phyloP scores from a whole-genome alignment of 37 sponge, comb jelly and placozoan genomes.

The Mnemiopsis leidyi region DNA sequence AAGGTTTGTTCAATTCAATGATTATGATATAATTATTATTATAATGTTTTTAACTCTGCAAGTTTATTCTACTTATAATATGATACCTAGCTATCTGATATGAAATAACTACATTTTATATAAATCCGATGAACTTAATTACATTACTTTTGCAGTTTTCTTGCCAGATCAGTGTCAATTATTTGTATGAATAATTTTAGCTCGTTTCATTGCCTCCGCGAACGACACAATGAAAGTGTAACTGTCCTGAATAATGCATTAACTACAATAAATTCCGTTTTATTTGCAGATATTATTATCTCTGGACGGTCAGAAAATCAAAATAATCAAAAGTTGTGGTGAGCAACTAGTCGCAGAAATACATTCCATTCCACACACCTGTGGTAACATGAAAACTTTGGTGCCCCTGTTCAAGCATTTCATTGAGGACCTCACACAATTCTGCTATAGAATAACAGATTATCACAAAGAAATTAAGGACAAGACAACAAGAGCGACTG shows the following conservation, averaged over 20 bases:
- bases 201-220: too few relatives aligned
- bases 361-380: conserved; percentile 48
- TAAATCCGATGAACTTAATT: too few relatives aligned
- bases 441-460: conserved; percentile 55
- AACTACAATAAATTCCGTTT: not conserved
- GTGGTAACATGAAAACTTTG: conserved; percentile 59
- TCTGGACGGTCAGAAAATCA: conserved; percentile 47
- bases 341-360: conserved; percentile 51
- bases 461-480: conserved; percentile 60
- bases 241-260: too few relatives aligned
- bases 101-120: too few relatives aligned
- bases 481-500: conserved; percentile 4
- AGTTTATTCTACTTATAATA: too few relatives aligned
- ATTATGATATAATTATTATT: not conserved
- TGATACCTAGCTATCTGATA: too few relatives aligned
- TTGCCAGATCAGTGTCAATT: too few relatives aligned
- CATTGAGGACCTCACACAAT: conserved; percentile 60
- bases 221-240: too few relatives aligned
- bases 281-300: conserved; percentile 18
- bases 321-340: conserved; percentile 50
- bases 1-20: too few relatives aligned
- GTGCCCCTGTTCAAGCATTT: conserved; percentile 63
- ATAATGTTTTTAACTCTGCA: too few relatives aligned
- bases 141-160: too few relatives aligned
- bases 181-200: too few relatives aligned